phyloP scores from a whole-genome alignment of 1,140 invertebrate genomes.

The Macrocentrus cingulum region DNA sequence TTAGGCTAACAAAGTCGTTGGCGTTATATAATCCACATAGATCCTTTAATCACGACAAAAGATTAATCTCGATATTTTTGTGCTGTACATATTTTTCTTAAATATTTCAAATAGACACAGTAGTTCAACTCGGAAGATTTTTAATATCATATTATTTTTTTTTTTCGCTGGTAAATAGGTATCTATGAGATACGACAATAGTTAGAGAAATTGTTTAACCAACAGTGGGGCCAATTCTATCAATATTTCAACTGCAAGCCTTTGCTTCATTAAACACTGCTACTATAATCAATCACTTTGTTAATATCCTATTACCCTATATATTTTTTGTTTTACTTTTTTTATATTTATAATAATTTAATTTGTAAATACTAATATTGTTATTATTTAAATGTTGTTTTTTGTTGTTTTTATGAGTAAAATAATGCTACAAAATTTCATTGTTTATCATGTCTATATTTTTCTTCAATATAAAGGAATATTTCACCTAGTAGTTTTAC shows the following conservation, averaged over 20 bases:
- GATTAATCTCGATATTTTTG: too few species aligned
- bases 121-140: too few species aligned
- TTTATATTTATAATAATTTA: constrained; percentile 41
- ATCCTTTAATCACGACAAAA: too few species aligned
- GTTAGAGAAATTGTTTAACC: constrained; percentile 31
- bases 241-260: constrained; percentile 48
- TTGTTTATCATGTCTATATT: constrained; percentile 46
- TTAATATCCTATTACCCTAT: constrained; percentile 59
- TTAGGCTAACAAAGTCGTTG: too few species aligned
- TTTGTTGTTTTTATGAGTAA: constrained; percentile 44
- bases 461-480: constrained; percentile 44
- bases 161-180: not conserved
- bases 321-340: constrained; percentile 28
- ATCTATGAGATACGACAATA: not conserved
- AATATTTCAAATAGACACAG: too few species aligned
- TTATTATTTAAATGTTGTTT: constrained; percentile 30
- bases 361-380: constrained; percentile 52
- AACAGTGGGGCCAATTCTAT: constrained; percentile 50
- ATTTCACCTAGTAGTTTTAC: constrained; percentile 23
- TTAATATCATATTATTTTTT: too few species aligned
- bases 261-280: constrained; percentile 8
- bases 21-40: too few species aligned
- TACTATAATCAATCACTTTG: constrained; percentile 51
- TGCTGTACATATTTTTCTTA: too few species aligned
- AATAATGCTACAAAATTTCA: constrained; percentile 48